phyloP scores from a whole-genome alignment of 2,113 vertebrate species.

The Edolisoma coerulescens region DNA sequence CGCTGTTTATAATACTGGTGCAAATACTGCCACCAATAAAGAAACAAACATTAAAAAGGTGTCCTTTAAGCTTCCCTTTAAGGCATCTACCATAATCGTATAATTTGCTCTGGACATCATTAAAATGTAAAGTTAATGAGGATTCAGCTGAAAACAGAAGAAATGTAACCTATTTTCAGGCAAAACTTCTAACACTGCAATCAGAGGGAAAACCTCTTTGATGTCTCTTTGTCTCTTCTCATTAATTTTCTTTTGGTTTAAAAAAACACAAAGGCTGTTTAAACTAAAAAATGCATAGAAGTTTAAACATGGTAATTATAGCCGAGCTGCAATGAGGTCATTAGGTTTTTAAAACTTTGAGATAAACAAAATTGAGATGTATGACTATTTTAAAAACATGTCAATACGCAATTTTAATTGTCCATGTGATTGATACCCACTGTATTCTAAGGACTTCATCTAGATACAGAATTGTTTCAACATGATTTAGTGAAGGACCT shows the following conservation, averaged over 20 bases:
- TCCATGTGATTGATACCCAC: constrained; percentile 6
- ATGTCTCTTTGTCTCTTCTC: constrained; percentile 92
- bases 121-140: constrained; percentile 97
- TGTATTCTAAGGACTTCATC: neutral
- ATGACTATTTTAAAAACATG: constrained; percentile 52
- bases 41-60: constrained; percentile 70
- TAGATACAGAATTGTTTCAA: neutral
- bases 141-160: constrained; percentile 85
- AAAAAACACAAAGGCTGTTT: constrained; percentile 79
- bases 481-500: neutral
- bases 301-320: constrained; percentile 82
- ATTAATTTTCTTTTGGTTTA: constrained; percentile 85
- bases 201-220: constrained; percentile 88
- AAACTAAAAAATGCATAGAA: constrained; percentile 71
- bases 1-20: constrained; percentile 63
- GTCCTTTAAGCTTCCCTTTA: constrained; percentile 77
- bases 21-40: constrained; percentile 64
- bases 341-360: constrained; percentile 71
- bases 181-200: constrained; percentile 92
- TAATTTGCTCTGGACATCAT: constrained; percentile 85
- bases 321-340: constrained; percentile 71
- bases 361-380: constrained; percentile 70
- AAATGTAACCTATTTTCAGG: constrained; percentile 87
- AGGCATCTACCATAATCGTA: constrained; percentile 74
- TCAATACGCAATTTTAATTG: constrained; percentile 38